phyloP scores from a whole-genome alignment of 1,140 invertebrate species.

The Plectrocnemia conspersa region DNA sequence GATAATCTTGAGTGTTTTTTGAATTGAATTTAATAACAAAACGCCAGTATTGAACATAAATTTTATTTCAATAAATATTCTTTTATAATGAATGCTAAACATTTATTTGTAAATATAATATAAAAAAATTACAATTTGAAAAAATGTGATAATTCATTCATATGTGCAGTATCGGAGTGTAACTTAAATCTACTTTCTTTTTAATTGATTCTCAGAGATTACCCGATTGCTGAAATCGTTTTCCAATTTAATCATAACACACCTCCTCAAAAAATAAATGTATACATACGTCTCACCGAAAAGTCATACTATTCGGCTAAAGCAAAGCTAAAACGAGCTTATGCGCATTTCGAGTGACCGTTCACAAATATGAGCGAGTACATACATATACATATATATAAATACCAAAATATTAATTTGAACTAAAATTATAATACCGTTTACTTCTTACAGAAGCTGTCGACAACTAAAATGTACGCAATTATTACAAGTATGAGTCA shows the following conservation, averaged over 20 bases:
- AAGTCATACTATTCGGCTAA: too few relatives aligned
- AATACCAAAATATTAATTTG: slow-evolving; percentile 13
- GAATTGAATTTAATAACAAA: too few relatives aligned
- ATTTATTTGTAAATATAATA: slow-evolving; percentile 33
- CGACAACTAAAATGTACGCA: background rate
- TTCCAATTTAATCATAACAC: background rate
- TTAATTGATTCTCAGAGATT: slow-evolving; percentile 18
- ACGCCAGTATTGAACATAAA: too few relatives aligned
- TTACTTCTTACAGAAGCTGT: slow-evolving; percentile 9
- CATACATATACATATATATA: slow-evolving; percentile 7
- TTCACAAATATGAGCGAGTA: slow-evolving; percentile 3
- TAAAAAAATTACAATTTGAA: slow-evolving; percentile 34
- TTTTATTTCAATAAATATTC: slow-evolving; percentile 36
- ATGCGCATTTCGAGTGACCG: background rate
- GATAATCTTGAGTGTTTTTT: too few relatives aligned
- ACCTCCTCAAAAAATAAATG: slow-evolving; percentile 1
- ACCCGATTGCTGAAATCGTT: too few relatives aligned
- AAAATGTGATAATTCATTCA: slow-evolving; percentile 12
- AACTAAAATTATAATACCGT: slow-evolving; percentile 22
- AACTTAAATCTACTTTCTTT: slow-evolving; percentile 17
- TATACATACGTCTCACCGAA: too few relatives aligned
- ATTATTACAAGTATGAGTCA: slow-evolving; percentile 18
- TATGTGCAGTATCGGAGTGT: slow-evolving; percentile 16
- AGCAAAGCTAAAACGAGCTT: too few relatives aligned
- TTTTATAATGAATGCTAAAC: slow-evolving; percentile 30